Base-by-base conservation (phyloP, 37 sponge, comb jelly and placozoan species). In the Axinella damicornis region DNA sequence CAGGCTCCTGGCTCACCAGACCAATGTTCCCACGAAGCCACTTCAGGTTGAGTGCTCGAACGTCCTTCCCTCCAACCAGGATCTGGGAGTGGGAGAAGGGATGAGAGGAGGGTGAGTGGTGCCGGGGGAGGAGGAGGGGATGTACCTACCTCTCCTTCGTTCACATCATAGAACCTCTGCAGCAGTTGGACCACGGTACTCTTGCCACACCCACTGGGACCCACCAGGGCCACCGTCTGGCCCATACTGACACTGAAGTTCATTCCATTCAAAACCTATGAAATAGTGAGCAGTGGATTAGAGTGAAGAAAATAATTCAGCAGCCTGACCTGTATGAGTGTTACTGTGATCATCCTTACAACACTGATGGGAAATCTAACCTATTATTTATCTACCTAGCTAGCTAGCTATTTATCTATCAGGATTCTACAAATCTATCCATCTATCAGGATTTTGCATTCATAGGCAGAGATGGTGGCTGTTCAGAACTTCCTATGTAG, bases 1-100 rank as follows among this genome's bases (percentile, higher is more conserved):
- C 70, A 28, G 97, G 97, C 85, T 96, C 86, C 80, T 96, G 96
- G 41, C 86, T 77, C 18, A 96, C 96, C 35, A 96, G 83, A 33
- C 96, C 94, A 68, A 96, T 81, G 33, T 93, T 80, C 14, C 65
- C 30, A 1, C 96, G 72, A 56, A 96, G 85, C 96, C 96, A 96
- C 30, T 73, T 58, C 17, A 96, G 80, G 75, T 96, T 93, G 57
- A 93, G 72, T 1, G 67, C 78, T 24, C 28, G 74, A 15, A 96
- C 79, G 59, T 90, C 74, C 1, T 60, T 34, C 20, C 89, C 89
- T 30, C 93, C 94, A 2, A 93, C 76, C 33, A 84, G 14, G 13
- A 93, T 71, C 94, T 93, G 31, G 46, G 46, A 9, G 46, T 4
- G 46, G 46, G 46, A 9, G 9, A 9, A 9, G 46, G 46, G 46